phyloP scores from a whole-genome alignment of 2,888 invertebrate species.

The Aleiodes alternator region DNA sequence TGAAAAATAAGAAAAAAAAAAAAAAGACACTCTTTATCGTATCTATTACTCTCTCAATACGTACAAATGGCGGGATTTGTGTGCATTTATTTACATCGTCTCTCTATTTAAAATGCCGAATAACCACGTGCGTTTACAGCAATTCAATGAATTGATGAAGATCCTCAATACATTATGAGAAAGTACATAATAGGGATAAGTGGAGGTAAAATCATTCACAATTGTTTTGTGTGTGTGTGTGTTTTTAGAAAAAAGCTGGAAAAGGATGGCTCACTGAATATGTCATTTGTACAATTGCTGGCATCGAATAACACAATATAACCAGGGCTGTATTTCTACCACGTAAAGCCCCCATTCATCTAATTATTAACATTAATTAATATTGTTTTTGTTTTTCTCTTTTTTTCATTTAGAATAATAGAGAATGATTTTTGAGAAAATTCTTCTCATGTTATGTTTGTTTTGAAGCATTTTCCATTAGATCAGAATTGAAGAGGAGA shows the following conservation, averaged over 20 bases:
- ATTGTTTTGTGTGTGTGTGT: not conserved
- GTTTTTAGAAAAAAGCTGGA: not conserved
- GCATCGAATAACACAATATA: slow-evolving; percentile 61
- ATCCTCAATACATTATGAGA: slow-evolving; percentile 40
- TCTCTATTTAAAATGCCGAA: slow-evolving; percentile 40
- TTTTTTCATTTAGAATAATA: too few species aligned
- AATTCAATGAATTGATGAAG: slow-evolving; percentile 35
- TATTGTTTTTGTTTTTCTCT: too few species aligned
- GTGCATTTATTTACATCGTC: slow-evolving; percentile 26
- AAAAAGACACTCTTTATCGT: slow-evolving; percentile 18
- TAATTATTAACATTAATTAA: too few species aligned
- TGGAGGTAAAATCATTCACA: too few species aligned
- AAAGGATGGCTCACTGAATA: slow-evolving; percentile 49
- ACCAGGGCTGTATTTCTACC: slow-evolving; percentile 59
- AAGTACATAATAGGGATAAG: not conserved
- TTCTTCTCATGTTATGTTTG: too few species aligned
- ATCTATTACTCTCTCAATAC: slow-evolving; percentile 47
- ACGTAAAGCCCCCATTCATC: too few species aligned
- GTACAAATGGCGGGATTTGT: slow-evolving; percentile 39
- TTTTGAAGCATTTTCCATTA: too few species aligned
- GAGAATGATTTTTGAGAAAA: too few species aligned
- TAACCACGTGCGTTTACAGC: slow-evolving; percentile 48
- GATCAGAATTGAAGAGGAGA: too few species aligned
- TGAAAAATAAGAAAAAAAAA: not conserved
- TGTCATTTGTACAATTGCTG: slow-evolving; percentile 60